Evolutionary conservation across 2,797 vertebrate species (phyloP).

Genomic region (Macroramphosus scolopax): DNA sequence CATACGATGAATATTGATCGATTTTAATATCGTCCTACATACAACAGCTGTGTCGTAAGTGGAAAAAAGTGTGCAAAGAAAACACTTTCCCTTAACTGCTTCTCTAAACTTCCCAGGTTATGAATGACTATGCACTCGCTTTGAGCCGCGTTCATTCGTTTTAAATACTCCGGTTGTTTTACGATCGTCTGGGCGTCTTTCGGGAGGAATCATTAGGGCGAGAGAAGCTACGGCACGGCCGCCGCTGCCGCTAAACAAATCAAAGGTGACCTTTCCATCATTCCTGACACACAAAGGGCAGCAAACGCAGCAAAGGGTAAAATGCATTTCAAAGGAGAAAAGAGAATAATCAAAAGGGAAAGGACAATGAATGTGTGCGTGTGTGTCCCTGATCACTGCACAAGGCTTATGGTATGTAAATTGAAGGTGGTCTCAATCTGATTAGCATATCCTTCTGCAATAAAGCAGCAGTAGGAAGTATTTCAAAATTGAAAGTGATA

Average conservation of each 20-base stretch:
- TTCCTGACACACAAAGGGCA: conserved; percentile 48
- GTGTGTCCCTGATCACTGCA: conserved; percentile 19
- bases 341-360: conserved; percentile 37
- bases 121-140: conserved; percentile 5
- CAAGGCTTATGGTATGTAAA: conserved; percentile 11
- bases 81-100: conserved; percentile 11
- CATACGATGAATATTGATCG: conserved; percentile 54
- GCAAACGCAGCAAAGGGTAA: conserved; percentile 34
- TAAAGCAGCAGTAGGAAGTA: not conserved
- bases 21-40: conserved; percentile 32
- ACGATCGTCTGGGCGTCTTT: too few species aligned
- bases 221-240: conserved; percentile 27
- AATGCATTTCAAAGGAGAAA: conserved; percentile 42
- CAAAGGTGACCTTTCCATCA: conserved; percentile 64
- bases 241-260: conserved; percentile 43
- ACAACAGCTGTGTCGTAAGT: conserved; percentile 13
- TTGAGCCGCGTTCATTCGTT: too few species aligned
- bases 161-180: not conserved
- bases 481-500: conserved; percentile 14
- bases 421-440: conserved; percentile 4
- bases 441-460: conserved; percentile 32
- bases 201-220: too few species aligned
- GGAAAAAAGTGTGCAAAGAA: conserved; percentile 1
- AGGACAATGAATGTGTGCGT: not conserved
- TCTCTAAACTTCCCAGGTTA: conserved; percentile 15